phyloP scores from a whole-genome alignment of 2,797 vertebrate genomes.

The Oceanodroma leucorhoa region DNA sequence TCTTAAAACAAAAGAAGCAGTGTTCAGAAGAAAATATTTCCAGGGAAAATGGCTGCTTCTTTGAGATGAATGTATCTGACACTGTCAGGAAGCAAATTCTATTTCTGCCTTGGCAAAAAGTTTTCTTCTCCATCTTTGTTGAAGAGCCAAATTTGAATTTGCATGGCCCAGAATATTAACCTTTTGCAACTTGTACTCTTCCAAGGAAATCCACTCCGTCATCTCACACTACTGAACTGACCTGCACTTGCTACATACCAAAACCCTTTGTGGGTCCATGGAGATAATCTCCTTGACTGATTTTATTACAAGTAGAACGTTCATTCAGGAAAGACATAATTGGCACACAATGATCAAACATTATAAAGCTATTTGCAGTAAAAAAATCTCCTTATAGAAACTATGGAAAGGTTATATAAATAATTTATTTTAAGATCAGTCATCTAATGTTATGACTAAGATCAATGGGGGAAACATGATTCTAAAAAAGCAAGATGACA shows the following conservation, averaged over 20 bases:
- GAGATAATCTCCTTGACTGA: neutral
- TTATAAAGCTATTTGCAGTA: neutral
- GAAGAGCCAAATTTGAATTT: neutral
- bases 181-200: neutral
- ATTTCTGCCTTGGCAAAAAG: neutral
- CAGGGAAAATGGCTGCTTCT: neutral
- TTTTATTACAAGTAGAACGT: conserved; percentile 9
- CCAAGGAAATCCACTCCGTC: neutral
- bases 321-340: neutral
- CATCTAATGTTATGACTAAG: neutral
- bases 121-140: neutral
- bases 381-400: neutral
- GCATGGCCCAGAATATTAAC: neutral
- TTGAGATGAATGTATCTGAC: neutral
- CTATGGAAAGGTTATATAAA: neutral
- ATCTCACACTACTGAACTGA: neutral
- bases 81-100: neutral
- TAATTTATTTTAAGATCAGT: conserved; percentile 20
- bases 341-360: neutral
- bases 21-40: neutral
- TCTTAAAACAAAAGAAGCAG: neutral
- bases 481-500: neutral
- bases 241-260: neutral
- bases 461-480: neutral
- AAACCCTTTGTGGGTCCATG: neutral